Base-by-base conservation (phyloP, 2,113 vertebrate genomes). In the Nesospiza acunhae region DNA sequence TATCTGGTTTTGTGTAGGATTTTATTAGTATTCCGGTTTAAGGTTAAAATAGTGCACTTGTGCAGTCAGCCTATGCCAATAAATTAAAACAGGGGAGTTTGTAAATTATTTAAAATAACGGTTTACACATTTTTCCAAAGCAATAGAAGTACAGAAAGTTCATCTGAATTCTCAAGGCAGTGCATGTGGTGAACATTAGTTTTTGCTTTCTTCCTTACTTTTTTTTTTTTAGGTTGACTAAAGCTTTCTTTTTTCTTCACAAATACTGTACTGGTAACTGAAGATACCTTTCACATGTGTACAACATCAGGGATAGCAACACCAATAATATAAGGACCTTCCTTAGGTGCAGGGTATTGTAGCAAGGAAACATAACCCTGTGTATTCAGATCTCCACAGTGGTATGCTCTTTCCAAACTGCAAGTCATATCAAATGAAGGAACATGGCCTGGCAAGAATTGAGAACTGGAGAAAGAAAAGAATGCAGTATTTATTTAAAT, bases 151-250 rank as follows among this genome's bases (percentile, higher is more conserved):
- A 83, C 59, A 66, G 42, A 89, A 95, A 93, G n/a, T 89, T 94
- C 44, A 94, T 90, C 79, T 90, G 79, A 77, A 83, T 96, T 97
- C 94, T 90, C 18, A 82, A 85, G 75, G 91, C 80, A 90, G 37
- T 81, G 63, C 94, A 97, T 91, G 59, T 97, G 90, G 90, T 87
- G 56, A 94, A 37, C 84, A 93, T 87, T 87, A 96, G 58, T 74
- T 89, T 84, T 73, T 7, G 33, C 24, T 84, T 74, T 46, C 37
- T 80, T 86, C 21, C 15, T 64, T 33, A 35, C 35, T 9, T 24
- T 69, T 63, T 30, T 69, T 63, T 26, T 39, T 35, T 73, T 26
- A 42, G 47, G 47, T 68, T 95, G 60, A 79, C 64, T 88, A 82
- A 87, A 94, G 30, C 42, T 44, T 93, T 62, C 9, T 58, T 91